Percentiles rank a stretch among this genome's conserved stretches.
Conservation (phyloP, 1,140 invertebrate species). For the Drosophila jambulina region DNA sequence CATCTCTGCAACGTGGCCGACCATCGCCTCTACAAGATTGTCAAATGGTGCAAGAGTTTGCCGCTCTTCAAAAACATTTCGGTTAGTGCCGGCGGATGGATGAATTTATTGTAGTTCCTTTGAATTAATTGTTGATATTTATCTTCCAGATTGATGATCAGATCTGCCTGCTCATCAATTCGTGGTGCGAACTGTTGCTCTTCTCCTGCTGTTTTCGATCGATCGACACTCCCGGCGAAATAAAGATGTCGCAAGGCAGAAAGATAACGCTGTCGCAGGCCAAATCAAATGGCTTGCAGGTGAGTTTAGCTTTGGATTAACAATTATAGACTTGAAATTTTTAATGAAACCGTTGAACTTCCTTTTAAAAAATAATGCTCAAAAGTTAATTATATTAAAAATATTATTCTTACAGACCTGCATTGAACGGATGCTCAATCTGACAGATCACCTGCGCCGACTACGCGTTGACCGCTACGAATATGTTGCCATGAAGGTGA, state of each 20-base stretch:
- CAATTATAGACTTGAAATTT: no score
- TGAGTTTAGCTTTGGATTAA: constrained; percentile 15
- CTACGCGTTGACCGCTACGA: constrained; percentile 98
- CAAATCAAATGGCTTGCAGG: constrained; percentile 86
- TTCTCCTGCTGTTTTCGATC: constrained; percentile 97
- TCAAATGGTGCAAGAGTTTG: constrained; percentile 99
- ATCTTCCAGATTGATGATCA: constrained; percentile 95
- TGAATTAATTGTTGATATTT: not conserved
- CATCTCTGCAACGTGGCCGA: constrained; percentile 97
- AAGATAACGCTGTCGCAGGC: constrained; percentile 89
- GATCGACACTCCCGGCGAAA: constrained; percentile 94
- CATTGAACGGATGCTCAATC: constrained; percentile 97
- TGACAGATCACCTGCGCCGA: constrained; percentile 95
- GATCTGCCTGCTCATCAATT: constrained; percentile 97
- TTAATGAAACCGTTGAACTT: no score
- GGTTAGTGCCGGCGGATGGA: constrained; percentile 86
- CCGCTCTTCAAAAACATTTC: constrained; percentile 98
- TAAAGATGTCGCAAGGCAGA: constrained; percentile 91
- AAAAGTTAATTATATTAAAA: not conserved
- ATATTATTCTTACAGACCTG: constrained; percentile 87
- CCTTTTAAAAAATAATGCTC: no score
- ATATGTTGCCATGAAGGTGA: constrained; percentile 98
- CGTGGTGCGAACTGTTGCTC: constrained; percentile 97
- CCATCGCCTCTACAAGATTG: constrained; percentile 97
- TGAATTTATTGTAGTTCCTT: not conserved